phyloP scores from a whole-genome alignment of 2,113 vertebrate species.

The Isichthys henryi region DNA sequence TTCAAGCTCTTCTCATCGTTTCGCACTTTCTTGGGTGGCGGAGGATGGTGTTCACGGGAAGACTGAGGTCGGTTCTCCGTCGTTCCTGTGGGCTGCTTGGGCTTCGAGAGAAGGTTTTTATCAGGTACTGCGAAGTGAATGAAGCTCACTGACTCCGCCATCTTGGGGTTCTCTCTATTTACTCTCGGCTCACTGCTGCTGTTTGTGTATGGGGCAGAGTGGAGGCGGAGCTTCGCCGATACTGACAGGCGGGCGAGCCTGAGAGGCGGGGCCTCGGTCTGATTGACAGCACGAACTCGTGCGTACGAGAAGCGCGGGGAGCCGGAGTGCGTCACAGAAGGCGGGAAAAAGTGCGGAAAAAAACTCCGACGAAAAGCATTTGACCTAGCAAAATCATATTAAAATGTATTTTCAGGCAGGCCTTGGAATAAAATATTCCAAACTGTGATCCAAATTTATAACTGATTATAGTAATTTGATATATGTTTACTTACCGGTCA shows the following conservation, averaged over 20 bases:
- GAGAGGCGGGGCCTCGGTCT: background rate
- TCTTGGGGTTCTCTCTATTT: slow-evolving; percentile 92
- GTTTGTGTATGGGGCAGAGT: slow-evolving; percentile 50
- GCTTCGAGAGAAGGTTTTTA: slow-evolving; percentile 54
- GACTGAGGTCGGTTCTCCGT: slow-evolving; percentile 55
- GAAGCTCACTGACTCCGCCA: slow-evolving; percentile 73
- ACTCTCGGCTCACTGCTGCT: slow-evolving; percentile 69
- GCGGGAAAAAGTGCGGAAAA: slow-evolving; percentile 30
- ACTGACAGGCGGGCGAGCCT: background rate
- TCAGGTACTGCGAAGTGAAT: slow-evolving; percentile 64
- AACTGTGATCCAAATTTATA: background rate
- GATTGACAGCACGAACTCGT: slow-evolving; percentile 7
- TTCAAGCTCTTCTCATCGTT: slow-evolving; percentile 69
- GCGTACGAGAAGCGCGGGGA: slow-evolving; percentile 17
- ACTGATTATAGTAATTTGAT: background rate
- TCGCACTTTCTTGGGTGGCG: slow-evolving; percentile 65
- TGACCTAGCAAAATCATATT: background rate
- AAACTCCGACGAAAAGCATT: background rate
- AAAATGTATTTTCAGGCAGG: background rate
- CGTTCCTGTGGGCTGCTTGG: slow-evolving; percentile 54
- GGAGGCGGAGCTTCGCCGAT: slow-evolving; percentile 30
- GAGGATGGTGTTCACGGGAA: slow-evolving; percentile 60
- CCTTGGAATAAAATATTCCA: background rate
- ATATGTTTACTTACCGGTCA: background rate
- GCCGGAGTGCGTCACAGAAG: slow-evolving; percentile 12